These are phyloP conservation scores for Drosophila parthenogenetica DNA, from an alignment of 2,888 invertebrate genomes.

Conservation along the genomic window DNA sequence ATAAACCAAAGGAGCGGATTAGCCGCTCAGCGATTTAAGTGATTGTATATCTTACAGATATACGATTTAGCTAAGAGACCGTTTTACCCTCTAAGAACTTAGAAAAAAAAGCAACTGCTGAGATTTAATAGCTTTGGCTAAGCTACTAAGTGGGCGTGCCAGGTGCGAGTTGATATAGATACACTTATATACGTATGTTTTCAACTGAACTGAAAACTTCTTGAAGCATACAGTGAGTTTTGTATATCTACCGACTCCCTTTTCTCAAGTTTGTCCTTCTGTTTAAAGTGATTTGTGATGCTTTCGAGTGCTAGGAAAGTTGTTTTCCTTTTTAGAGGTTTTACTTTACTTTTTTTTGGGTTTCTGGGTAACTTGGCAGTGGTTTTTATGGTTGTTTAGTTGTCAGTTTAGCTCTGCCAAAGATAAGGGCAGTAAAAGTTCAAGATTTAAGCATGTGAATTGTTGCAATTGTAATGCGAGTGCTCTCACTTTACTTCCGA, in stretches of 20 bases:
- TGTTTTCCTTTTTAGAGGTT: slow-evolving; percentile 45
- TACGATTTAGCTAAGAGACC: slow-evolving; percentile 43
- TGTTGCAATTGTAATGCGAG: slow-evolving; percentile 60
- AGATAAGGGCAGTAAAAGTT: slow-evolving; percentile 61
- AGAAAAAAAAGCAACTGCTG: slow-evolving; percentile 59
- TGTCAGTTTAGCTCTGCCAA: slow-evolving; percentile 63
- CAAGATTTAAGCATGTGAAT: slow-evolving; percentile 54
- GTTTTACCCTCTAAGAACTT: slow-evolving; percentile 5
- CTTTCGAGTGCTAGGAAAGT: slow-evolving; percentile 70
- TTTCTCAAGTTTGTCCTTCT: slow-evolving; percentile 65
- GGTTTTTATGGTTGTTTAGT: slow-evolving; percentile 74
- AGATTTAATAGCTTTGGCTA: slow-evolving; percentile 75
- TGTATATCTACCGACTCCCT: slow-evolving; percentile 22
- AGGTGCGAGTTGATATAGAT: slow-evolving; percentile 50
- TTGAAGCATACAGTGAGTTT: neutral
- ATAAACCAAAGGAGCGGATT: slow-evolving; percentile 65
- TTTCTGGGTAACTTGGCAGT: slow-evolving; percentile 58
- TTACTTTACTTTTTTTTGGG: slow-evolving; percentile 2
- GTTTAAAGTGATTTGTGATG: slow-evolving; percentile 79
- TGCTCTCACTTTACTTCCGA: slow-evolving; percentile 24
- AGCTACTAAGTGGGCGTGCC: slow-evolving; percentile 70
- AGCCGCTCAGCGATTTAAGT: slow-evolving; percentile 81
- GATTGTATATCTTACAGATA: slow-evolving; percentile 78
- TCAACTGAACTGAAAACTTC: slow-evolving; percentile 34
- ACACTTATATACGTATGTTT: neutral